Percentiles rank a stretch among this genome's conserved stretches.
These are phyloP conservation scores for Sarcophaga caerulescens DNA, from an alignment of 2,888 invertebrate species.

Conservation along the genomic window DNA sequence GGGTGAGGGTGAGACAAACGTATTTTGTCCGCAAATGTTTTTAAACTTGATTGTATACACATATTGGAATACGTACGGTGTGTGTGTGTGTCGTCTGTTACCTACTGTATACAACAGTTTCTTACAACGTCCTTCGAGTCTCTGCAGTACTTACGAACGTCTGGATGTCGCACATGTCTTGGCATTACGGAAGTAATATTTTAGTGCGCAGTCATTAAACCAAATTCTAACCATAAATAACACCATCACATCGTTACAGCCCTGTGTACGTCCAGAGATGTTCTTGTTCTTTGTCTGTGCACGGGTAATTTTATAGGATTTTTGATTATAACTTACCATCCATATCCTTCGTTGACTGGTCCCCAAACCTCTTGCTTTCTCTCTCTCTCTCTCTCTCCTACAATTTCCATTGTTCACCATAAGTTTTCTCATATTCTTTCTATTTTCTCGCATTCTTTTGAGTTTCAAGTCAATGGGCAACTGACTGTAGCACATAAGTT, in stretches of 20 bases:
- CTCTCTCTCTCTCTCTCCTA: neutral
- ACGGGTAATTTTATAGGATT: conserved; percentile 33
- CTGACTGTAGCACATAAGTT: conserved; percentile 49
- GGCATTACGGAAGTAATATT: conserved; percentile 70
- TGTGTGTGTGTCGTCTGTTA: neutral
- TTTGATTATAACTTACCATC: conserved; percentile 55
- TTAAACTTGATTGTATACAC: neutral
- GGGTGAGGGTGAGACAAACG: neutral
- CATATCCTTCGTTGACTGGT: conserved; percentile 23
- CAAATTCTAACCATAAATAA: conserved; percentile 78
- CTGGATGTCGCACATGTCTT: conserved; percentile 62
- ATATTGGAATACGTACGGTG: neutral
- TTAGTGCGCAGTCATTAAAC: conserved; percentile 76
- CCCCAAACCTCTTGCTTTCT: neutral
- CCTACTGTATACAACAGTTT: neutral
- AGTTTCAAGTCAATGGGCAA: conserved; percentile 33
- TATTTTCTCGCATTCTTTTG: conserved; percentile 4
- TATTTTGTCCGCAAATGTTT: conserved; percentile 25
- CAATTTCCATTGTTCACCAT: neutral
- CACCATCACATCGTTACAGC: conserved; percentile 67
- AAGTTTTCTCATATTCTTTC: neutral
- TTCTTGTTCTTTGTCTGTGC: conserved; percentile 18
- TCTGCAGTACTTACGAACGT: conserved; percentile 39
- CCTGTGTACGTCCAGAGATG: conserved; percentile 26
- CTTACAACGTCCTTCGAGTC: conserved; percentile 12